A percentile compares a stretch with the other conserved stretches of the same genome.
Conservation (phyloP, 2,113 vertebrate species). For the Oxygymnocypris stewartii region DNA sequence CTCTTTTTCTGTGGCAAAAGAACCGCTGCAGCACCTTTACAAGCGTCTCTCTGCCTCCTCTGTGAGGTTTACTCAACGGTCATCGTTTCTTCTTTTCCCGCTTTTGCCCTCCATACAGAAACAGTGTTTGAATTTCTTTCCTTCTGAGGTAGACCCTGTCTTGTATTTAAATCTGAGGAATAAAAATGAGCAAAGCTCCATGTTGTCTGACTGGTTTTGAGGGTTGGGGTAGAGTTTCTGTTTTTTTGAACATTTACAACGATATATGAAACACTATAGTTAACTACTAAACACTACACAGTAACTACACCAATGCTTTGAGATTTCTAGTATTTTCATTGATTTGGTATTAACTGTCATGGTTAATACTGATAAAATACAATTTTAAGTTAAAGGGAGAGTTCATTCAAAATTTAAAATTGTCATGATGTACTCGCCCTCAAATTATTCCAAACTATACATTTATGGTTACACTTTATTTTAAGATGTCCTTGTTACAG, state of each 20-base stretch:
- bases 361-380: not conserved
- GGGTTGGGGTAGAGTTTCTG: not conserved
- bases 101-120: conserved; percentile 65
- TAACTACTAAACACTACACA: not conserved
- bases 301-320: not conserved
- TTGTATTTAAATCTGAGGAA: conserved; percentile 78
- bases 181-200: conserved; percentile 70
- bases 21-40: conserved; percentile 64
- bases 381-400: not conserved
- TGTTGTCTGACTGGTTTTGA: conserved; percentile 39
- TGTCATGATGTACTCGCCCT: no score
- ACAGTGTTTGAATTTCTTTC: conserved; percentile 76
- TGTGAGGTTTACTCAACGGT: conserved; percentile 75
- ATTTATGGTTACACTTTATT: no score
- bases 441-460: no score
- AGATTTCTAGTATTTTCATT: not conserved
- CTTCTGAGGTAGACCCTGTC: conserved; percentile 70
- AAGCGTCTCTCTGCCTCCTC: conserved; percentile 59
- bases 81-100: conserved; percentile 64
- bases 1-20: conserved; percentile 68
- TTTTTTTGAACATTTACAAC: not conserved
- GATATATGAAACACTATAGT: not conserved
- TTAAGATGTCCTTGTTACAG: no score
- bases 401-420: no score
- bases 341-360: not conserved